These are phyloP conservation scores for Sebastes cheni DNA, from an alignment of 2,797 vertebrate genomes.

Conservation along the genomic window DNA sequence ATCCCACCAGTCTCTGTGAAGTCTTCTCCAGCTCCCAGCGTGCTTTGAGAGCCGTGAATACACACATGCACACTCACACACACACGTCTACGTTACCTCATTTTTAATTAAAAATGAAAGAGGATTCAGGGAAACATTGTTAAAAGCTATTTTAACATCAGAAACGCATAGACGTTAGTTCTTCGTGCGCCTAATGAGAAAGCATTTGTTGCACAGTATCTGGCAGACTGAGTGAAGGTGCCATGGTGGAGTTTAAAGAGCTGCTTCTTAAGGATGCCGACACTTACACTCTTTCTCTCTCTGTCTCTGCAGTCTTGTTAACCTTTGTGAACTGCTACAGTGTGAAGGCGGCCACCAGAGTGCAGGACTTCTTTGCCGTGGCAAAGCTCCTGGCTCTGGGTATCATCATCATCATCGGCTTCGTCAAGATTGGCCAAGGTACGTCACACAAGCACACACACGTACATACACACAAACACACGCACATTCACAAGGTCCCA, in stretches of 20 bases:
- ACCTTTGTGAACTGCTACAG: constrained; percentile 98
- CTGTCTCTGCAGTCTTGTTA: constrained; percentile 84
- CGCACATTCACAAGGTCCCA: not conserved
- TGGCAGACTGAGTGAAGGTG: not conserved
- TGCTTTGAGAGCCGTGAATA: not conserved
- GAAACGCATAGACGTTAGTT: not conserved
- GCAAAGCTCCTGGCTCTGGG: constrained; percentile 92
- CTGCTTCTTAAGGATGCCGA: not conserved
- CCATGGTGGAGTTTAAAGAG: not conserved
- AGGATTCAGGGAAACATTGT: not conserved
- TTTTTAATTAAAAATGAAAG: not conserved
- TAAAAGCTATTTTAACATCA: not conserved
- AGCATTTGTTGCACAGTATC: not conserved
- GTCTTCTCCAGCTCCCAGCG: not conserved
- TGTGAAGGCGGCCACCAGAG: constrained; percentile 93
- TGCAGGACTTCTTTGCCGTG: constrained; percentile 94
- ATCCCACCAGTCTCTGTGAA: constrained; percentile 18
- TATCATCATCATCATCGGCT: constrained; percentile 95
- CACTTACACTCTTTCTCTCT: not conserved
- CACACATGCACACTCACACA: not conserved
- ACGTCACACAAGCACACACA: not conserved
- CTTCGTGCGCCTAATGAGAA: not conserved
- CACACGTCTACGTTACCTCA: not conserved
- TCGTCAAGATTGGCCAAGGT: constrained; percentile 82
- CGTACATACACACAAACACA: not conserved